Percentiles rank a stretch among this genome's conserved stretches.
Conservation (phyloP, 1,140 invertebrate species). For the Dufourea novaeangliae region DNA sequence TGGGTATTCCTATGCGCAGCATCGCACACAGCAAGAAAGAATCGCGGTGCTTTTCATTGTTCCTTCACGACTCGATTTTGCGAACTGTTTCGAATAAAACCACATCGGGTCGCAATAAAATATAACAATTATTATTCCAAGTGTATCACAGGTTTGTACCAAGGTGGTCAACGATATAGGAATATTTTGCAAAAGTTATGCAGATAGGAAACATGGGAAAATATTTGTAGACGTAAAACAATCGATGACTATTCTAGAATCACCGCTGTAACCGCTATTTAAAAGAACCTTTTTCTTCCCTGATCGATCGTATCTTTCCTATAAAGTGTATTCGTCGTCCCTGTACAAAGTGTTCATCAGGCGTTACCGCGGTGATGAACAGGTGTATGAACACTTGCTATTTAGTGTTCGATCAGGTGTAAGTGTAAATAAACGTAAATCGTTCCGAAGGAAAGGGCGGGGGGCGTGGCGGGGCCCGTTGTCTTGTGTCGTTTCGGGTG, state of each 20-base stretch:
- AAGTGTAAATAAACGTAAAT: conserved; percentile 28
- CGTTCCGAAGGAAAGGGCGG: too few relatives aligned
- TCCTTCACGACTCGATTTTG: conserved; percentile 30
- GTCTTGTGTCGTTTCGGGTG: background rate
- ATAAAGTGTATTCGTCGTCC: background rate
- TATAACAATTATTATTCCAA: too few relatives aligned
- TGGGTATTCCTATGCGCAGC: conserved; percentile 48
- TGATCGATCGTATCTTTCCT: background rate
- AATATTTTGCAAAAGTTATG: too few relatives aligned
- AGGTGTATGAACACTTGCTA: background rate
- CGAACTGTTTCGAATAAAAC: background rate
- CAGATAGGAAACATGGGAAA: too few relatives aligned
- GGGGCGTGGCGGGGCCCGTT: background rate
- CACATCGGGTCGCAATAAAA: too few relatives aligned
- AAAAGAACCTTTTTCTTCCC: background rate
- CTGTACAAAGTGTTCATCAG: background rate
- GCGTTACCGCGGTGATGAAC: background rate
- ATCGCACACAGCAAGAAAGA: conserved; percentile 35
- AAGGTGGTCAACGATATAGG: too few relatives aligned
- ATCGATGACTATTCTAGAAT: too few relatives aligned
- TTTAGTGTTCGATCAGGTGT: conserved; percentile 17
- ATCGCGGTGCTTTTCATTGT: conserved; percentile 48
- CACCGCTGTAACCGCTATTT: too few relatives aligned
- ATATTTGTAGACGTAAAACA: too few relatives aligned
- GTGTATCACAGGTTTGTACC: too few relatives aligned